Percentiles rank a stretch among this genome's conserved stretches.
Conservation (phyloP, 2,113 vertebrate genomes). For the Bolborhynchus lineola region DNA sequence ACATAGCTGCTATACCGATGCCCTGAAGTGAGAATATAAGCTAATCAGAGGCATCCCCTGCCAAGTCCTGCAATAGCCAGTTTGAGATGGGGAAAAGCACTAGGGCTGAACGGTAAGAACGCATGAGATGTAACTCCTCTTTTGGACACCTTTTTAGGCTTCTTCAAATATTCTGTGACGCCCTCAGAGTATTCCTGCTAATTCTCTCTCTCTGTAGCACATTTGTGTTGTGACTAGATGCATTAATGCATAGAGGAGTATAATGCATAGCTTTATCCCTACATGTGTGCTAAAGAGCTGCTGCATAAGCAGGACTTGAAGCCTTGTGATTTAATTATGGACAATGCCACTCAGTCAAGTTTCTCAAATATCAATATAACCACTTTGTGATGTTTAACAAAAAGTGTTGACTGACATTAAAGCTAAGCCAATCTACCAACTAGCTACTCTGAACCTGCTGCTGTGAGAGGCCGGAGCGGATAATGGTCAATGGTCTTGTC, state of each 20-base stretch:
- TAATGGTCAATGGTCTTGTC: accelerated
- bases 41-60: not conserved
- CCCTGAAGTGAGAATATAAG: not conserved
- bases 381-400: not conserved
- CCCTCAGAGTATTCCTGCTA: not conserved
- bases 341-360: not conserved
- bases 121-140: not conserved
- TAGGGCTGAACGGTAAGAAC: not conserved
- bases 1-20: not conserved
- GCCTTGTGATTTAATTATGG: not conserved
- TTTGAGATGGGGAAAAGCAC: not conserved
- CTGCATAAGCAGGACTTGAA: not conserved
- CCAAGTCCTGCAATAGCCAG: not conserved
- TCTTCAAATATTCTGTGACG: not conserved
- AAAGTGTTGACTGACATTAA: not conserved
- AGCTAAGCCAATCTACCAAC: not conserved
- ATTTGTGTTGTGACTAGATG: not conserved
- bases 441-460: not conserved
- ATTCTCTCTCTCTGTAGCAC: not conserved
- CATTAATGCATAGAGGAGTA: not conserved
- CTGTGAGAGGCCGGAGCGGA: not conserved
- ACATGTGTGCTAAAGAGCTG: not conserved
- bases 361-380: not conserved
- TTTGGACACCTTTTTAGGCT: not conserved
- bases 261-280: accelerated